Evolutionary conservation across 2,888 invertebrate species (phyloP).

Genomic region (Atrina japonica): DNA sequence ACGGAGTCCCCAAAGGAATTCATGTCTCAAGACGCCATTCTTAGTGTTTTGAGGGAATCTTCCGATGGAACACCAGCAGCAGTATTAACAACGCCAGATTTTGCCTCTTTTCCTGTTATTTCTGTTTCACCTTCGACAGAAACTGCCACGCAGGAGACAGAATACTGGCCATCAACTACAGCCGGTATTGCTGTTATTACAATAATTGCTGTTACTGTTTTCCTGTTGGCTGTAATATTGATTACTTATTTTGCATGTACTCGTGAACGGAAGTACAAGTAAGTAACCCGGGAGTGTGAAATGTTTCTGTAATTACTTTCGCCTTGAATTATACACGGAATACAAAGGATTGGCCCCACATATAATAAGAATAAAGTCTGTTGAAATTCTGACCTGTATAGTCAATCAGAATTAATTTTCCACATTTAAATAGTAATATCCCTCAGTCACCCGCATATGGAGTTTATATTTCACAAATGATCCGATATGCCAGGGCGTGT

Average conservation of each 20-base stretch:
- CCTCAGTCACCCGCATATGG: too few relatives aligned
- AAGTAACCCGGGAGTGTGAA: too few relatives aligned
- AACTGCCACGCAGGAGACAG: slow-evolving; percentile 9
- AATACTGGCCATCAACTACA: slow-evolving; percentile 38
- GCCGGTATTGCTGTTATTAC: slow-evolving; percentile 40
- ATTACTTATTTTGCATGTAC: slow-evolving; percentile 37
- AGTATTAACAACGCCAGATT: slow-evolving; percentile 28
- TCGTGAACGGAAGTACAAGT: slow-evolving; percentile 31
- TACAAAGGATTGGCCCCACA: too few relatives aligned
- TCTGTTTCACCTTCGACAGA: slow-evolving; percentile 30
- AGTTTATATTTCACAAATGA: too few relatives aligned
- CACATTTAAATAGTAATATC: too few relatives aligned
- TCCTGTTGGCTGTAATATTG: slow-evolving; percentile 28
- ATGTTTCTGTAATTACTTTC: not conserved
- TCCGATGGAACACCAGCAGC: slow-evolving; percentile 35
- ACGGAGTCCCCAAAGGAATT: slow-evolving; percentile 32
- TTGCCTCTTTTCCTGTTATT: slow-evolving; percentile 39
- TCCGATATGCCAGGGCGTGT: too few relatives aligned
- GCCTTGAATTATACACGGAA: not conserved
- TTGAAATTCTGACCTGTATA: too few relatives aligned
- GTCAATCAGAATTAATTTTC: too few relatives aligned
- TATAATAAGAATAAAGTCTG: too few relatives aligned
- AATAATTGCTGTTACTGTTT: slow-evolving; percentile 28
- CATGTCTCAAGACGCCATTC: slow-evolving; percentile 29
- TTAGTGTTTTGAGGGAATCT: slow-evolving; percentile 26